phyloP scores from a whole-genome alignment of 53 echinoderm and acorn worm species.

The Holothuria scabra region DNA sequence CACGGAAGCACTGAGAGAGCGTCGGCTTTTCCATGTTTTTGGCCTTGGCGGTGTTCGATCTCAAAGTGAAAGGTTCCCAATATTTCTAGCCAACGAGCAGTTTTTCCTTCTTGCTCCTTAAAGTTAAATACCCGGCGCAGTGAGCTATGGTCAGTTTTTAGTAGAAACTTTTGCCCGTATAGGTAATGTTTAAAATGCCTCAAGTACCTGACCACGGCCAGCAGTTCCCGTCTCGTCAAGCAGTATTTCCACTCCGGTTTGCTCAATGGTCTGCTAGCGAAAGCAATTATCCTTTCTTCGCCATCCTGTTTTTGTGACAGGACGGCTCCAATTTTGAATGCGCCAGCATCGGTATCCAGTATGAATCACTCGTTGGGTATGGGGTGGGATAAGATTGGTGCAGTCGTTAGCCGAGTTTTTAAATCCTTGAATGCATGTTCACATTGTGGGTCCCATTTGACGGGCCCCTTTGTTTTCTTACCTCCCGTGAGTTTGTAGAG shows the following conservation, averaged over 20 bases:
- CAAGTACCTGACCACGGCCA: too few species aligned
- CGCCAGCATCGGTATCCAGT: constrained; percentile 60
- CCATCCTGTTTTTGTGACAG: constrained; percentile 64
- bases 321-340: constrained; percentile 51
- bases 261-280: constrained; percentile 52
- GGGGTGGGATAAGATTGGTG: constrained; percentile 54
- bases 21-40: too few species aligned
- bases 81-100: too few species aligned
- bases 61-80: too few species aligned
- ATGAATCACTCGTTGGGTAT: constrained; percentile 35
- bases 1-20: too few species aligned
- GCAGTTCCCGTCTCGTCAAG: too few species aligned
- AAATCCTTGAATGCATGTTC: constrained; percentile 45
- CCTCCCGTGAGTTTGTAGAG: constrained; percentile 60
- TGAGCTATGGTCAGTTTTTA: constrained; percentile 58
- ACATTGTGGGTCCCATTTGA: constrained; percentile 45
- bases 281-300: constrained; percentile 53
- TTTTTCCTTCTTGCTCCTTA: too few species aligned
- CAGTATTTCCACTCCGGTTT: constrained; percentile 66
- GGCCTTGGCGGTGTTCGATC: too few species aligned
- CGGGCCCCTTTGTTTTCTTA: constrained; percentile 6
- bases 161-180: too few species aligned
- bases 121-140: constrained; percentile 54
- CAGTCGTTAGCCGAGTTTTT: constrained; percentile 41
- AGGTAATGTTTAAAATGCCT: too few species aligned